phyloP scores from a whole-genome alignment of 2,797 vertebrate species.

The Coilia nasus region DNA sequence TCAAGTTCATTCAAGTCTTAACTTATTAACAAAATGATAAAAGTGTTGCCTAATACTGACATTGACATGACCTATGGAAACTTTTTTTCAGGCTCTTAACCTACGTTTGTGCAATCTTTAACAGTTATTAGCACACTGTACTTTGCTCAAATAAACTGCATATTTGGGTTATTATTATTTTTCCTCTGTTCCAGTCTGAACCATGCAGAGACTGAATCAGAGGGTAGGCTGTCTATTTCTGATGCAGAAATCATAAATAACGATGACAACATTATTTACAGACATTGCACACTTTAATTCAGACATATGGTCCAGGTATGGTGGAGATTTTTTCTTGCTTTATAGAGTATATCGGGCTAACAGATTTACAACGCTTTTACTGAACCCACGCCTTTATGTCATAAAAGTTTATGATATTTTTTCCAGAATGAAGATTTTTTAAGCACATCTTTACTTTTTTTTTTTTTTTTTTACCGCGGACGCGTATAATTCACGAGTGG shows the following conservation, averaged over 20 bases:
- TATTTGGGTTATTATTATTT: neutral
- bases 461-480: constrained; percentile 54
- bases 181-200: neutral
- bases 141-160: neutral
- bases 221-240: neutral
- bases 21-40: no score
- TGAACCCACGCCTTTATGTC: constrained; percentile 52
- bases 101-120: no score
- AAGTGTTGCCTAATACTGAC: no score
- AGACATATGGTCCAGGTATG: constrained; percentile 54
- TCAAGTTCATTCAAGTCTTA: no score
- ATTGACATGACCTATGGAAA: no score
- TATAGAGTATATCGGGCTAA: constrained; percentile 35
- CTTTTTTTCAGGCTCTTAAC: neutral
- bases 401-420: constrained; percentile 67
- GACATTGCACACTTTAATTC: constrained; percentile 26
- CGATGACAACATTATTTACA: constrained; percentile 31
- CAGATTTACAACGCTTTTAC: constrained; percentile 62
- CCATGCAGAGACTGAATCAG: neutral
- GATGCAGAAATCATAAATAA: constrained; percentile 2
- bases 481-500: constrained; percentile 61
- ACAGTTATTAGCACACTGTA: neutral
- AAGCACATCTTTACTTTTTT: constrained; percentile 69
- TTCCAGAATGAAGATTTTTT: constrained; percentile 65
- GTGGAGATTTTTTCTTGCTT: constrained; percentile 35